Conservation (phyloP, 1,140 invertebrate species). For the Luehdorfia chinensis region DNA sequence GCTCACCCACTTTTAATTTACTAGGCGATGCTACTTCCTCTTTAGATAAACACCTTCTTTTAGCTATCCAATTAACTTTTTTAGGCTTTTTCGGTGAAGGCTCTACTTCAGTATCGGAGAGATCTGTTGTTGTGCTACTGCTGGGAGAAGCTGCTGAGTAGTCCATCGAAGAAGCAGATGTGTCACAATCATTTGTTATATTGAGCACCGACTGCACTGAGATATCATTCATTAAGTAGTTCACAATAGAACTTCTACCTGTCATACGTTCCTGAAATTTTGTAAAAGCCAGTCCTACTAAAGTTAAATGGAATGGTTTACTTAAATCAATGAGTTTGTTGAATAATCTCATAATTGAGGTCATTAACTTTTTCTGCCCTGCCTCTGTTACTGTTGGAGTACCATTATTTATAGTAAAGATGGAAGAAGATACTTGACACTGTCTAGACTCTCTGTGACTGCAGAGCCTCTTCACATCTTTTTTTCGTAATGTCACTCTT, state of each 20-base stretch:
- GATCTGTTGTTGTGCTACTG: constrained; percentile 76
- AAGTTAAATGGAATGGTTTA: constrained; percentile 86
- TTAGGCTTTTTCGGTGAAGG: constrained; percentile 83
- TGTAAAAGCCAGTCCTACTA: constrained; percentile 86
- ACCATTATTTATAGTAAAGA: constrained; percentile 78
- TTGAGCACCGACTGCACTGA: constrained; percentile 84
- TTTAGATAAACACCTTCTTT: constrained; percentile 63
- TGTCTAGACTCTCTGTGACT: constrained; percentile 85
- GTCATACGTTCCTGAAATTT: constrained; percentile 85
- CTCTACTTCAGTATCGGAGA: constrained; percentile 80
- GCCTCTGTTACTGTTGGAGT: constrained; percentile 74
- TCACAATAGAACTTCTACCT: constrained; percentile 81
- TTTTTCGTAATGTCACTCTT: constrained; percentile 84
- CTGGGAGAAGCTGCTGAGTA: constrained; percentile 76
- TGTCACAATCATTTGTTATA: constrained; percentile 77
- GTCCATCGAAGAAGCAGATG: constrained; percentile 75
- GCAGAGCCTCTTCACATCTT: constrained; percentile 77
- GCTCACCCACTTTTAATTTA: constrained; percentile 79
- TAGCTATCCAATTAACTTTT: constrained; percentile 67
- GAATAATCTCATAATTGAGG: constrained; percentile 85
- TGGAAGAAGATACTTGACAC: constrained; percentile 81
- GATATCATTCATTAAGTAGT: constrained; percentile 83
- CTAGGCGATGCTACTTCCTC: constrained; percentile 78
- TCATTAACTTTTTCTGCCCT: constrained; percentile 81
- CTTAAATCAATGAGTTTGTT: constrained; percentile 83